These are phyloP conservation scores for Charaxes varanes DNA, from an alignment of 1,140 invertebrate species.

Conservation along the genomic window DNA sequence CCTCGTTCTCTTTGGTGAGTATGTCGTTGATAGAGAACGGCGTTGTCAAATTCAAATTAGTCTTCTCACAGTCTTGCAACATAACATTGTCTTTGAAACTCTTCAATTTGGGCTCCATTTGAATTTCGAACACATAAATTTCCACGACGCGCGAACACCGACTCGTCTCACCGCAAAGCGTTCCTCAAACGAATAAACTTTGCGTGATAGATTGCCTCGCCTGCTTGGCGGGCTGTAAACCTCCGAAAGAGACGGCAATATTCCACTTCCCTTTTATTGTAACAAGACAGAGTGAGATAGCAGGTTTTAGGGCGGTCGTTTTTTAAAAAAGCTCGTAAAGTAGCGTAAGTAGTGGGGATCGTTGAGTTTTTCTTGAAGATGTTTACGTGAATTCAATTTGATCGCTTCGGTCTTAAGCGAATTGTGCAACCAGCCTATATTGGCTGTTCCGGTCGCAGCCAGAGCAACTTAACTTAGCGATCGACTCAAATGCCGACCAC, in stretches of 20 bases:
- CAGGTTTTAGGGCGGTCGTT: constrained; percentile 47
- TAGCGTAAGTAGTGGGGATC: constrained; percentile 70
- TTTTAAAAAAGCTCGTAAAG: constrained; percentile 63
- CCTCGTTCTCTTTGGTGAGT: constrained; percentile 74
- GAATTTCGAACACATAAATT: constrained; percentile 44
- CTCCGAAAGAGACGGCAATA: constrained; percentile 46
- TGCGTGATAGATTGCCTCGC: constrained; percentile 63
- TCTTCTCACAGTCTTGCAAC: constrained; percentile 61
- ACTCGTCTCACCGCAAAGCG: constrained; percentile 62
- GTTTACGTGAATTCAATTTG: constrained; percentile 70
- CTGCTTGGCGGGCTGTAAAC: constrained; percentile 55
- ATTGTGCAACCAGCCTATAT: constrained; percentile 32
- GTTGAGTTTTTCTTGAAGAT: constrained; percentile 72
- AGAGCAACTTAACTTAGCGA: too few relatives aligned
- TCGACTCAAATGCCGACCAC: too few relatives aligned
- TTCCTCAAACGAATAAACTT: constrained; percentile 70
- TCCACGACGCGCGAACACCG: constrained; percentile 34
- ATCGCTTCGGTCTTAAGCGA: constrained; percentile 47
- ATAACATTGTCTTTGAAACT: constrained; percentile 40
- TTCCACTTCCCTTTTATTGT: not conserved
- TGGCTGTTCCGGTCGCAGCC: too few relatives aligned
- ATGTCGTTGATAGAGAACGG: constrained; percentile 87
- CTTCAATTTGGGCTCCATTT: constrained; percentile 64
- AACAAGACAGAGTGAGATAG: constrained; percentile 30
- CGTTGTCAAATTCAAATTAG: constrained; percentile 69